A percentile compares a stretch with the other conserved stretches of the same genome.
These are phyloP conservation scores for Hipparchia sbordonii DNA, from an alignment of 2,888 invertebrate species.

Conservation along the genomic window DNA sequence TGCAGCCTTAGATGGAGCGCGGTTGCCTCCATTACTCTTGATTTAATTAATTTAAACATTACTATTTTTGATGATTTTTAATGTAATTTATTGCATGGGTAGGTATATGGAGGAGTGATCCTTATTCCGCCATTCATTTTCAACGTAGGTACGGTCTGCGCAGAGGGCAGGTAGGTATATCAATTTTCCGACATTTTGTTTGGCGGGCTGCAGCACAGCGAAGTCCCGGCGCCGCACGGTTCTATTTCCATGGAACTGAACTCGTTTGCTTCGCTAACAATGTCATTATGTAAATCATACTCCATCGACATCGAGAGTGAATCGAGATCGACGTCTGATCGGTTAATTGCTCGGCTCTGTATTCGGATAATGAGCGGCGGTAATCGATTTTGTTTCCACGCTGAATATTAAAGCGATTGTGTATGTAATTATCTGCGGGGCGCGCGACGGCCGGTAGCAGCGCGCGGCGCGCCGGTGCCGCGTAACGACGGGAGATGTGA, in stretches of 20 bases:
- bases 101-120: no score
- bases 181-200: background rate
- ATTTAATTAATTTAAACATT: no score
- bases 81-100: no score
- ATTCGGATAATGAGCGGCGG: conserved; percentile 35
- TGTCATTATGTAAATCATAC: conserved; percentile 69
- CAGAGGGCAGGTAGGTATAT: background rate
- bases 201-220: background rate
- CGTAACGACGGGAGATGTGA: conserved; percentile 21
- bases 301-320: conserved; percentile 65
- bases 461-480: conserved; percentile 8
- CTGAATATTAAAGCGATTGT: conserved; percentile 34
- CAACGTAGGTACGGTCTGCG: background rate
- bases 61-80: no score
- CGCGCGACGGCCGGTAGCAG: background rate
- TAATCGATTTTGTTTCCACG: conserved; percentile 40
- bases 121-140: no score
- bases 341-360: conserved; percentile 52
- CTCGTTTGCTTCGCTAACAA: conserved; percentile 70
- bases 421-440: conserved; percentile 33
- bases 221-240: background rate
- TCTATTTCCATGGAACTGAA: conserved; percentile 11
- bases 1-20: no score
- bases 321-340: conserved; percentile 61
- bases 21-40: no score